Evolutionary conservation across 2,888 invertebrate genomes (phyloP).

Genomic region (Tipula helvola): DNA sequence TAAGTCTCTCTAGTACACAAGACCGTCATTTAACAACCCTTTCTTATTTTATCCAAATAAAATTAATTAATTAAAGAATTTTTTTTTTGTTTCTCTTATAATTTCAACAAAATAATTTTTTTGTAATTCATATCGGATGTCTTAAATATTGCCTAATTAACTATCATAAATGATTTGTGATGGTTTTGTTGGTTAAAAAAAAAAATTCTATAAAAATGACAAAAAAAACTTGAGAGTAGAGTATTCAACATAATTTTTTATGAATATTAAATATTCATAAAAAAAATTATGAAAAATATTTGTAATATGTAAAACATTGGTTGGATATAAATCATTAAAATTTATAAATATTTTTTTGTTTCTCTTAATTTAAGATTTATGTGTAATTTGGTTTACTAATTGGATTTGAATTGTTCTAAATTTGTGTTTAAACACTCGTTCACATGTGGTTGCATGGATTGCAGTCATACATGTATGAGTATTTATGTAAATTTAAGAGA

Average conservation of each 20-base stretch:
- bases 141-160: slow-evolving; percentile 8
- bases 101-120: not conserved
- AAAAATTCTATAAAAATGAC: not conserved
- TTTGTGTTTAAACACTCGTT: not conserved
- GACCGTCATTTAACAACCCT: not conserved
- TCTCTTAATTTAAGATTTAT: not conserved
- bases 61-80: not conserved
- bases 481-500: not conserved
- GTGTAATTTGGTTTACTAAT: not conserved
- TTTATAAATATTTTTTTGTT: not conserved
- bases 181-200: not conserved
- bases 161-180: slow-evolving; percentile 9
- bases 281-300: not conserved
- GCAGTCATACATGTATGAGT: not conserved
- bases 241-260: not conserved
- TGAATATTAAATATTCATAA: too few species aligned
- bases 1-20: not conserved
- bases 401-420: not conserved
- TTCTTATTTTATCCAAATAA: not conserved
- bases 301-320: not conserved
- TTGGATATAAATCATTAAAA: not conserved
- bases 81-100: not conserved
- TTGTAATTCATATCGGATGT: slow-evolving; percentile 4
- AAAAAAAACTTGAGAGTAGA: not conserved
- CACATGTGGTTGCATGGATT: not conserved